Evolutionary conservation across 1,140 invertebrate species (phyloP).

Genomic region (Elymnias hypermnestra): DNA sequence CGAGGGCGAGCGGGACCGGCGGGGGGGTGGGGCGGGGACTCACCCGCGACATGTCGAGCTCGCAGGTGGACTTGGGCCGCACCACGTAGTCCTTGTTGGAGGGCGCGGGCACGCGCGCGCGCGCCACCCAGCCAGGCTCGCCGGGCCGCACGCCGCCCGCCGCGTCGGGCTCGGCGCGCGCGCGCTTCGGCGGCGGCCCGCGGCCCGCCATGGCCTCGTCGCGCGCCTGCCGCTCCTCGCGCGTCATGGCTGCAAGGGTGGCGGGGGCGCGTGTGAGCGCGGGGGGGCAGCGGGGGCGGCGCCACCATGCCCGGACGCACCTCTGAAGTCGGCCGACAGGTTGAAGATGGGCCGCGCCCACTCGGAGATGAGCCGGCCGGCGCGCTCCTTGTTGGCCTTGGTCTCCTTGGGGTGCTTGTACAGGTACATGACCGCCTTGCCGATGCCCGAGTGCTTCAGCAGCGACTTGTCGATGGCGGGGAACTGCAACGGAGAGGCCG

Average conservation of each 20-base stretch:
- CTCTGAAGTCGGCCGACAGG: constrained; percentile 95
- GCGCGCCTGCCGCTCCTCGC: constrained; percentile 91
- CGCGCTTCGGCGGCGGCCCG: constrained; percentile 13
- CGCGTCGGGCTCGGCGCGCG: constrained; percentile 22
- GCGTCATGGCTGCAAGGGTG: constrained; percentile 83
- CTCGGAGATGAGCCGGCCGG: constrained; percentile 95
- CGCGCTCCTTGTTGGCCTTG: constrained; percentile 93
- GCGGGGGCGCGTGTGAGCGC: no score
- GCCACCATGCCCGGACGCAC: no score
- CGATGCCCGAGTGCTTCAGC: constrained; percentile 95
- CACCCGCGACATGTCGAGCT: constrained; percentile 89
- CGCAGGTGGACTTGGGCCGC: constrained; percentile 93
- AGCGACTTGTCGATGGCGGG: constrained; percentile 91
- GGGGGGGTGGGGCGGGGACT: constrained; percentile 33
- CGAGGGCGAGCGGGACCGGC: not conserved
- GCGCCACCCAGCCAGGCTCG: constrained; percentile 95
- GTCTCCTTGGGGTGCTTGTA: constrained; percentile 99
- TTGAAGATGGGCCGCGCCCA: constrained; percentile 99
- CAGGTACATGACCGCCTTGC: constrained; percentile 99
- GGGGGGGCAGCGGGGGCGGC: no score
- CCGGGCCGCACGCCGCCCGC: constrained; percentile 83
- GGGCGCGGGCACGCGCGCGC: constrained; percentile 95
- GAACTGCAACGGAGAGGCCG: constrained; percentile 89
- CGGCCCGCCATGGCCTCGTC: constrained; percentile 86
- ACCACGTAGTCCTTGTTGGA: constrained; percentile 98